A percentile compares a stretch with the other conserved stretches of the same genome.
Conservation (phyloP, 2,113 vertebrate species). For the Apeltes quadracus region DNA sequence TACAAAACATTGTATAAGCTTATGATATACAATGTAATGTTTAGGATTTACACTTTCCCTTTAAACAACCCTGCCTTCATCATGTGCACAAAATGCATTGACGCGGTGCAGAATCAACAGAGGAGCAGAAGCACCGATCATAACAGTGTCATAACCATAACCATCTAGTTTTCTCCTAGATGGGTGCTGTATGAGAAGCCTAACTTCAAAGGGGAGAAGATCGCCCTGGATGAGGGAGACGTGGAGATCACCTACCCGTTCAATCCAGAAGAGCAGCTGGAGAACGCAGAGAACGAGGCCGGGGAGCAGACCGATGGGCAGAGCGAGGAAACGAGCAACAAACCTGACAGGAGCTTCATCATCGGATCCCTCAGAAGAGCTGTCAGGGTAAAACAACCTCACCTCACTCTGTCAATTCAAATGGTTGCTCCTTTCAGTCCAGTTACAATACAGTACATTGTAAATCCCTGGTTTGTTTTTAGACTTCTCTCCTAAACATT, state of each 20-base stretch:
- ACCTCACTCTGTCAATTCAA: not conserved
- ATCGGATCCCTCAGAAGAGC: constrained; percentile 89
- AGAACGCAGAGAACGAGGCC: constrained; percentile 36
- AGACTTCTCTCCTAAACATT: not conserved
- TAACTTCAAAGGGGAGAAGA: constrained; percentile 87
- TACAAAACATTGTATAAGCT: not conserved
- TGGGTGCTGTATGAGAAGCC: constrained; percentile 96
- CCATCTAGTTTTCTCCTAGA: constrained; percentile 77
- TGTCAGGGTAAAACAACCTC: constrained; percentile 83
- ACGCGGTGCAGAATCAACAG: not conserved
- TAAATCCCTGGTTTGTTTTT: not conserved
- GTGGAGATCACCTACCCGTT: constrained; percentile 84
- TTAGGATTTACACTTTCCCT: not conserved
- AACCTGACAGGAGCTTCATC: constrained; percentile 62
- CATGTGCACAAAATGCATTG: not conserved
- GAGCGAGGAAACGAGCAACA: not conserved
- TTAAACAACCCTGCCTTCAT: not conserved
- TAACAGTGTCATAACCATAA: accelerated
- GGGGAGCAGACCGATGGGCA: constrained; percentile 10
- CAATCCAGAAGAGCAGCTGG: constrained; percentile 56
- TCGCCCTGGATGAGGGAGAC: constrained; percentile 89
- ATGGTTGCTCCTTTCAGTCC: not conserved
- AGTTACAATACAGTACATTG: not conserved
- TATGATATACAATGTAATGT: not conserved
- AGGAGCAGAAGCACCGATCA: not conserved